Percentiles rank a stretch among this genome's conserved stretches.
Evolutionary conservation across 2,797 vertebrate genomes (phyloP).

Genomic region (Sciaenops ocellatus): DNA sequence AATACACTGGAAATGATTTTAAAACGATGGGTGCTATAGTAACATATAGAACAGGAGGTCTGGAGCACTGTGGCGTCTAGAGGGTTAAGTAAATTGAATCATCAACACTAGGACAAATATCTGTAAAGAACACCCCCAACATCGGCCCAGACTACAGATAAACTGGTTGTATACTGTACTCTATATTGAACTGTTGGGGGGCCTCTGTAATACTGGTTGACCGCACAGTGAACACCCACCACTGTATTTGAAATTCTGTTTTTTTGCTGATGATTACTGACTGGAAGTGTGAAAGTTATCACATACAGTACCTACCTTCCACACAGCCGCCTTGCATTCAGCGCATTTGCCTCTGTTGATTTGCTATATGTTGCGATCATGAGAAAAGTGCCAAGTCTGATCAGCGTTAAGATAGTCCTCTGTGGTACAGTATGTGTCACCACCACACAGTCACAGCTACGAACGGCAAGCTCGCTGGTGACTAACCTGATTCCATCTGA

Average conservation of each 20-base stretch:
- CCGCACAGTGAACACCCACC: neutral
- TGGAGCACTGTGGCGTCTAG: no score
- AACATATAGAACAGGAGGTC: no score
- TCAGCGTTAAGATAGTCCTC: constrained; percentile 51
- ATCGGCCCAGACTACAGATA: neutral
- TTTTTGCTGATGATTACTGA: constrained; percentile 21
- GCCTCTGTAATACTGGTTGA: neutral
- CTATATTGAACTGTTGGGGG: no score
- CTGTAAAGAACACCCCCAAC: neutral
- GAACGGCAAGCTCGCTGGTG: constrained; percentile 61
- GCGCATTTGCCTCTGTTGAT: constrained; percentile 26
- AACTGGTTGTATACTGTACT: neutral
- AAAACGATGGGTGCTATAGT: no score
- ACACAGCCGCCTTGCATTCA: neutral
- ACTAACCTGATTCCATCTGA: constrained; percentile 77
- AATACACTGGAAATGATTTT: no score
- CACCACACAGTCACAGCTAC: constrained; percentile 49
- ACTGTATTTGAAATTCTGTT: constrained; percentile 21
- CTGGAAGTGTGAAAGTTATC: constrained; percentile 41
- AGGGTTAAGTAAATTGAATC: neutral
- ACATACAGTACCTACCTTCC: constrained; percentile 9
- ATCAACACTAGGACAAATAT: neutral
- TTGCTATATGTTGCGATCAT: constrained; percentile 47
- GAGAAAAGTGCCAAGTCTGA: constrained; percentile 54
- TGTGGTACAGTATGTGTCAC: constrained; percentile 59